phyloP scores from a whole-genome alignment of 2,888 invertebrate genomes.

The Cephus sareptanus region DNA sequence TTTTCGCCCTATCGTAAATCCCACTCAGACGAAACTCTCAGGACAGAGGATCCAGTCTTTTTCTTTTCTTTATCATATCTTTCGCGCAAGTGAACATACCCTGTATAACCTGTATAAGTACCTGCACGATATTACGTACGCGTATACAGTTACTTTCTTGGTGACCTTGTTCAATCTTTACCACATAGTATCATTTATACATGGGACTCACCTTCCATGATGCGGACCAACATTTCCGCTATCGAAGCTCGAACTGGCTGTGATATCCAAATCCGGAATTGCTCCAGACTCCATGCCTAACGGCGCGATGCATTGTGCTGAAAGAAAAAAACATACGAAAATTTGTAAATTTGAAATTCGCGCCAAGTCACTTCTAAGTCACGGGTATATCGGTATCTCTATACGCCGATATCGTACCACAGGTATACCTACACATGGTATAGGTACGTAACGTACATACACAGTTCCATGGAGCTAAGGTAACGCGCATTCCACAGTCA shows the following conservation, averaged over 20 bases:
- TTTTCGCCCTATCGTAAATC: background rate
- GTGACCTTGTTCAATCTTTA: background rate
- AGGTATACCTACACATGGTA: background rate
- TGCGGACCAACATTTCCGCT: constrained; percentile 86
- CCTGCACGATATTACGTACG: background rate
- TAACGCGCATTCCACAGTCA: background rate
- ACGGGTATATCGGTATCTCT: background rate
- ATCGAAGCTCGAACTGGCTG: constrained; percentile 88
- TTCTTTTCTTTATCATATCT: background rate
- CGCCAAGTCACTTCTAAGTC: background rate
- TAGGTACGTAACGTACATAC: background rate
- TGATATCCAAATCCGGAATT: constrained; percentile 84
- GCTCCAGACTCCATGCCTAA: constrained; percentile 88
- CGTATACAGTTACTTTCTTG: background rate
- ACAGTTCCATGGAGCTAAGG: background rate
- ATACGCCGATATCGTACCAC: background rate
- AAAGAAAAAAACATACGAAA: constrained; percentile 54
- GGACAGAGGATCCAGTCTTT: background rate
- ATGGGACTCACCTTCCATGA: constrained; percentile 78
- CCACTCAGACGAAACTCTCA: background rate
- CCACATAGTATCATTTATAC: background rate
- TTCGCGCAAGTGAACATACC: background rate
- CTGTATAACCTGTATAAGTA: too few relatives aligned
- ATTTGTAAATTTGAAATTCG: background rate
- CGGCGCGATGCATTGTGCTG: constrained; percentile 84